A percentile compares a stretch with the other conserved stretches of the same genome.
These are phyloP conservation scores for Phaonia tiefii DNA, from an alignment of 2,888 invertebrate species.

Conservation along the genomic window DNA sequence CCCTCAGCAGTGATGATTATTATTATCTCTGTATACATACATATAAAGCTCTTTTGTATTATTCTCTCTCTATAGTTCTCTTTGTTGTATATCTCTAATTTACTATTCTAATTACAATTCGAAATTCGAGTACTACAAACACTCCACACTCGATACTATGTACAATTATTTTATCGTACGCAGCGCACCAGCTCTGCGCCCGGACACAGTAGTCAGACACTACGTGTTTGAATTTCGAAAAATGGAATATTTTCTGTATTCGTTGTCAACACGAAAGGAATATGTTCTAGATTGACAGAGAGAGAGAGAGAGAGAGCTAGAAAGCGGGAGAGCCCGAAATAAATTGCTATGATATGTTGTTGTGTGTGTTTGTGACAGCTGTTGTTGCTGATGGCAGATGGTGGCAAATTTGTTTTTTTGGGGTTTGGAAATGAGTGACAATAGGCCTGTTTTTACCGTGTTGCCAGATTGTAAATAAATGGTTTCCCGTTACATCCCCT, in stretches of 20 bases:
- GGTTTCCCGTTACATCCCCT: too few relatives aligned
- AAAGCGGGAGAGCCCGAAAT: too few relatives aligned
- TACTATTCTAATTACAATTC: slow-evolving; percentile 31
- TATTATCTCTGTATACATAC: too few relatives aligned
- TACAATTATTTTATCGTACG: slow-evolving; percentile 1
- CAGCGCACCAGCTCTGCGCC: neutral
- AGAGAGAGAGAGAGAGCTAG: neutral
- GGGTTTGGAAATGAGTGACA: neutral
- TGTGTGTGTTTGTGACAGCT: neutral
- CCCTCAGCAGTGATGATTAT: neutral
- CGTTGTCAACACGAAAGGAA: neutral
- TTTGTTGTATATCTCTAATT: neutral
- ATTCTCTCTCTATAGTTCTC: neutral
- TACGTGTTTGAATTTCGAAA: slow-evolving; percentile 11
- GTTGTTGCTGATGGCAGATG: slow-evolving; percentile 24
- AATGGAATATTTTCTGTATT: slow-evolving; percentile 17
- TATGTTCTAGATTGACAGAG: neutral
- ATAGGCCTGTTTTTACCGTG: neutral
- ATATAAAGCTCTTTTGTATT: neutral
- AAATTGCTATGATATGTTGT: too few relatives aligned
- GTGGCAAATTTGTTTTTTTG: slow-evolving; percentile 10
- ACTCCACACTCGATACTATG: slow-evolving; percentile 3
- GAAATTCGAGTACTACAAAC: slow-evolving; percentile 22
- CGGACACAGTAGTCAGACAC: neutral
- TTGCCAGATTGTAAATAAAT: slow-evolving; percentile 1